Evolutionary conservation across 2,797 vertebrate species (phyloP).

Genomic region (Sebastes iracundus): DNA sequence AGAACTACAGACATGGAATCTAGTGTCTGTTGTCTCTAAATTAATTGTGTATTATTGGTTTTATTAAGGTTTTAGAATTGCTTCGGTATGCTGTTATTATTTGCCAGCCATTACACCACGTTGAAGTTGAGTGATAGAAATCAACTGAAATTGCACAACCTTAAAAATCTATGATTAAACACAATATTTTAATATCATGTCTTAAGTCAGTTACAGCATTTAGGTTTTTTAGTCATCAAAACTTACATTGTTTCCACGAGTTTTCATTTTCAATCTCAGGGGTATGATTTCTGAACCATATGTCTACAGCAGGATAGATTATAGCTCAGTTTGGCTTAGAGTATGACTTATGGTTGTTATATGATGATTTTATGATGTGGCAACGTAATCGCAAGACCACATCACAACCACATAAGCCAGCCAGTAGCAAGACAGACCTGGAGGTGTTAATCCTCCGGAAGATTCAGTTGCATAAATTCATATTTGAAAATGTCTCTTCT

Average conservation of each 20-base stretch:
- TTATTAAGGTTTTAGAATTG: neutral
- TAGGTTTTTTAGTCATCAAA: neutral
- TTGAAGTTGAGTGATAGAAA: neutral
- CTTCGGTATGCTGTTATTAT: neutral
- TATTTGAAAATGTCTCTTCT: conserved; percentile 29
- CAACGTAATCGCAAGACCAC: conserved; percentile 55
- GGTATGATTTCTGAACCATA: neutral
- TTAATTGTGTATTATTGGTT: neutral
- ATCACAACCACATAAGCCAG: conserved; percentile 45
- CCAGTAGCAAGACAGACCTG: conserved; percentile 16
- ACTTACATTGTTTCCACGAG: neutral
- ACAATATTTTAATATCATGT: neutral
- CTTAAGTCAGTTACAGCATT: neutral
- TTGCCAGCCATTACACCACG: neutral
- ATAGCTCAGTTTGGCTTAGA: neutral
- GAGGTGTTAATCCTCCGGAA: conserved; percentile 69
- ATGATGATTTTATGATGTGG: conserved; percentile 75
- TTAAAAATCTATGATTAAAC: neutral
- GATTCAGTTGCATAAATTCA: conserved; percentile 66
- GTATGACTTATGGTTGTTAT: conserved; percentile 21
- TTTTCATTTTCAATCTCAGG: neutral
- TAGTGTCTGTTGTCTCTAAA: neutral
- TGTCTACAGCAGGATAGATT: neutral
- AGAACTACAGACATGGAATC: neutral
- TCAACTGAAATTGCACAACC: neutral